Percentiles rank a stretch among this genome's conserved stretches.
phyloP scores from a whole-genome alignment of 2,888 invertebrate species.

The Aphidius colemani region DNA sequence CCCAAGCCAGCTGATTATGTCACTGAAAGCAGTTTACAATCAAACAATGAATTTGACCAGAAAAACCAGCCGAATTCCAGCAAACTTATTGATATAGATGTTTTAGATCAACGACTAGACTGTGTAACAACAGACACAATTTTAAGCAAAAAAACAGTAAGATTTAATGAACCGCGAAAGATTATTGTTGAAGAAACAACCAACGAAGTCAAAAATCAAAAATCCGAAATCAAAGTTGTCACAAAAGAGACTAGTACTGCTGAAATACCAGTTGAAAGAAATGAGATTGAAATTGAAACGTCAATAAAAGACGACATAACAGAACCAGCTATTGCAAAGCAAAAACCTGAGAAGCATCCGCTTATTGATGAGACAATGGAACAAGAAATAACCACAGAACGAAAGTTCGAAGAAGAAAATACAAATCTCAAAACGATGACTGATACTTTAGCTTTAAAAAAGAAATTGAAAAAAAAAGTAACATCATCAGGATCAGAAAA shows the following conservation, averaged over 20 bases:
- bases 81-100: no score
- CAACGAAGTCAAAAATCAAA: slow-evolving; percentile 36
- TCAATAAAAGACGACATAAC: slow-evolving; percentile 44
- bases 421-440: slow-evolving; percentile 40
- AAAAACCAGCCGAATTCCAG: no score
- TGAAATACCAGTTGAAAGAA: slow-evolving; percentile 41
- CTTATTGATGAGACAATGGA: slow-evolving; percentile 43
- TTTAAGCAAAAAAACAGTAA: slow-evolving; percentile 41
- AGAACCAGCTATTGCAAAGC: slow-evolving; percentile 33
- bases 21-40: no score
- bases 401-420: slow-evolving; percentile 44
- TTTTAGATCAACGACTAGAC: no score
- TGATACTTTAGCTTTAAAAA: neutral
- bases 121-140: no score
- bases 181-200: no score
- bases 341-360: slow-evolving; percentile 38
- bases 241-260: no score
- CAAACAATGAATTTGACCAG: no score
- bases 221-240: slow-evolving; percentile 58
- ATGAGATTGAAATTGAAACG: slow-evolving; percentile 47
- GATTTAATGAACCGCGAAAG: slow-evolving; percentile 39
- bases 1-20: no score
- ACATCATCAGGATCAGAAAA: no score
- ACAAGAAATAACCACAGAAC: slow-evolving; percentile 40
- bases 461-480: no score